These are phyloP conservation scores for Catotricha subobsoleta DNA, from an alignment of 2,888 invertebrate genomes.

Conservation along the genomic window DNA sequence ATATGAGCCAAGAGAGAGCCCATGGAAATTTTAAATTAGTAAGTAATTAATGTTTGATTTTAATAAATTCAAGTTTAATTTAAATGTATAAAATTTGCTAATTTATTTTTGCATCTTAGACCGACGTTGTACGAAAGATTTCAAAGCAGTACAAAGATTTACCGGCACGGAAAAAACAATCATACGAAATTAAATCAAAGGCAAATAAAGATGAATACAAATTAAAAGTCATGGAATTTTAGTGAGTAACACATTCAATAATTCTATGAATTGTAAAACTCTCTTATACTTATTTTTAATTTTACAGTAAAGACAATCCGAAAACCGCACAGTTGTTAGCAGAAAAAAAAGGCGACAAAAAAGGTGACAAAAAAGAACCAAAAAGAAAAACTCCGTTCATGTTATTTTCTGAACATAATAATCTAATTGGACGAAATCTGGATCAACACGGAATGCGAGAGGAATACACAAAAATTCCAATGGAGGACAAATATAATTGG, in stretches of 20 bases:
- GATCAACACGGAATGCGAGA: not conserved
- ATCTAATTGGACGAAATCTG: too few relatives aligned
- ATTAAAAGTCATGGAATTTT: not conserved
- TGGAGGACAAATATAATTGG: conserved; percentile 1
- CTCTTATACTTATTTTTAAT: not conserved
- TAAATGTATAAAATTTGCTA: not conserved
- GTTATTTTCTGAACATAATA: not conserved
- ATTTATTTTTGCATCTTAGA: too few relatives aligned
- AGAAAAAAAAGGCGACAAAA: too few relatives aligned
- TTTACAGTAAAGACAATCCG: too few relatives aligned
- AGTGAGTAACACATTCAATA: not conserved
- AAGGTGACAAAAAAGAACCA: too few relatives aligned
- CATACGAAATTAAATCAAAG: not conserved
- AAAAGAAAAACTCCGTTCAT: conserved; percentile 4
- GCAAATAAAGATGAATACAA: not conserved
- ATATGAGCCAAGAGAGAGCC: not conserved
- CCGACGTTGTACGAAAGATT: not conserved
- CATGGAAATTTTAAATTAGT: not conserved
- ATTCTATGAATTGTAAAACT: not conserved
- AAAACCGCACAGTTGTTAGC: too few relatives aligned
- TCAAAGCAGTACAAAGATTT: not conserved
- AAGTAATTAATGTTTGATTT: not conserved
- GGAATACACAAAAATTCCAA: not conserved
- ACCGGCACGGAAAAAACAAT: not conserved
- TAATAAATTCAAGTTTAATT: not conserved